Evolutionary conservation across 2,797 vertebrate genomes (phyloP).

Genomic region (Sciurus carolinensis): DNA sequence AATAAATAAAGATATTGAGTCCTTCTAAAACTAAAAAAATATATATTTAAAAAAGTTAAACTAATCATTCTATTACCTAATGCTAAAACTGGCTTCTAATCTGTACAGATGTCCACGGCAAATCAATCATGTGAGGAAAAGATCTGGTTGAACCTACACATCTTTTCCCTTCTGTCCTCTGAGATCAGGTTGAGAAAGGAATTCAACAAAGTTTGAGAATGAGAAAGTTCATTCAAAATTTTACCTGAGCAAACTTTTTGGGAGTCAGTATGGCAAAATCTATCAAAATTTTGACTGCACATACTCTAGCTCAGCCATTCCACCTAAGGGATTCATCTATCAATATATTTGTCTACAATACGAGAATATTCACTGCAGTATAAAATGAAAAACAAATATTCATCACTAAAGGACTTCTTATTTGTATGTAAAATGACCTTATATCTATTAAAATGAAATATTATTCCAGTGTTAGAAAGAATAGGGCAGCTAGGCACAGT

Average conservation of each 20-base stretch:
- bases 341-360: not conserved
- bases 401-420: slow-evolving; percentile 31
- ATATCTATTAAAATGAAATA: slow-evolving; percentile 15
- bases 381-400: slow-evolving; percentile 62
- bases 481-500: not conserved
- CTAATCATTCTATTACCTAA: slow-evolving; percentile 44
- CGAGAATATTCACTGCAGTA: not conserved
- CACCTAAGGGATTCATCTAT: slow-evolving; percentile 55
- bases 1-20: too few relatives aligned
- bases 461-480: not conserved
- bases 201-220: not conserved
- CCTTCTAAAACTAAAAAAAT: too few relatives aligned
- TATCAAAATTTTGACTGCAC: slow-evolving; percentile 44
- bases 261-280: slow-evolving; percentile 7
- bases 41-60: not conserved
- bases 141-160: not conserved
- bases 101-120: slow-evolving; percentile 1
- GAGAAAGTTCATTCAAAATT: slow-evolving; percentile 61
- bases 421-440: not conserved
- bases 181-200: slow-evolving; percentile 2
- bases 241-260: not conserved
- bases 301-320: slow-evolving; percentile 42
- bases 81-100: slow-evolving; percentile 48
- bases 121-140: slow-evolving; percentile 14
- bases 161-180: not conserved